Base-by-base conservation (phyloP, 2,797 vertebrate species). In the Gobio occitaniae region DNA sequence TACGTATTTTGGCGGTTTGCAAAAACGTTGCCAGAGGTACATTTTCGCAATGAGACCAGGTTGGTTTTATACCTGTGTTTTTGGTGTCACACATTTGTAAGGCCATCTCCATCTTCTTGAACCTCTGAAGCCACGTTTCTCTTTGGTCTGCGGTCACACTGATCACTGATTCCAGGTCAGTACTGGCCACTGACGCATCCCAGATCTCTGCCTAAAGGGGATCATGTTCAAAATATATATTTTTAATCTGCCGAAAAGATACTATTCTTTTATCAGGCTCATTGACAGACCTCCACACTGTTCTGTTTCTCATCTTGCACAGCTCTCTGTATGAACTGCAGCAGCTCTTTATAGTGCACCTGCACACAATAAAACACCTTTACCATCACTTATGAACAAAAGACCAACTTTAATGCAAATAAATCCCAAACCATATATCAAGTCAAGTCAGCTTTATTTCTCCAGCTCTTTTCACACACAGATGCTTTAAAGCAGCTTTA, bases 71-170 rank as follows among this genome's bases (percentile, higher is more conserved):
- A 93, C 93, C 92, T 84, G 87, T 90, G 36, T 93, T 92, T 86
- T 86, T 89, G 32, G 88, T 70, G 72, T 93, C 92, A 77, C 88
- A 91, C 38, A 91, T 41, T 72, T 90, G 85, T 48, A 93, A 80
- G 44, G 89, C 90, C 52, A 84, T 93, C 84, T 94, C 93, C 78
- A 94, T 88, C 82, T 92, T 94, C 25, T 91, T 89, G 89, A 91
- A 90, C 25, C 91, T 90, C 66, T 94, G 82, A 36, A 92, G 91
- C 93, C 92, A 93, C 0, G 61, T 85, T 19, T 93, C 90, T 9
- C 11, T 41, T 54, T 89, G 47, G 44, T 63, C 48, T 7, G 6
- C 69, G 47, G 36, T 59, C 17, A 6, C 41, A 17, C 29, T 71
- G 6, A 50, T 76, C 66, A 68, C 70, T 29, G 74, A 82, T 66